These are phyloP conservation scores for Paragorgia papillata DNA, from an alignment of 92 coral and sea anemone species.

Conservation along the genomic window DNA sequence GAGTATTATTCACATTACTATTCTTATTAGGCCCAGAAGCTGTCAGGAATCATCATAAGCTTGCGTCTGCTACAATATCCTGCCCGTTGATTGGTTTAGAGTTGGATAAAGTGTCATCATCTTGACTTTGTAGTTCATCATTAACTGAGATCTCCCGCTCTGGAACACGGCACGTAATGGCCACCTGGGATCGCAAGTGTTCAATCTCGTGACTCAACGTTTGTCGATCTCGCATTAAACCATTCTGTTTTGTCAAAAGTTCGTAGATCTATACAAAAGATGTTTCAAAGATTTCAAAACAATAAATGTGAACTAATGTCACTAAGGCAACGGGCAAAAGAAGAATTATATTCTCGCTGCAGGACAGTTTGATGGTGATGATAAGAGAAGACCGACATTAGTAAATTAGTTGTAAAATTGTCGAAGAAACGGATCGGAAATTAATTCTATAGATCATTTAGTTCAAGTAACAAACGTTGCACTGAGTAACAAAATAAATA, in stretches of 20 bases:
- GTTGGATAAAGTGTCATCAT: not conserved
- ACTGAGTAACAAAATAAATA: too few relatives aligned
- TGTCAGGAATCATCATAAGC: too few relatives aligned
- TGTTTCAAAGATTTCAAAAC: not conserved
- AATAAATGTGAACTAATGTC: not conserved
- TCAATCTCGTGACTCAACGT: constrained; percentile 76
- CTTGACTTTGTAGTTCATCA: constrained; percentile 18
- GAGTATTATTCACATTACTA: too few relatives aligned
- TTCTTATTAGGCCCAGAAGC: too few relatives aligned
- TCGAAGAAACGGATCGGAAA: too few relatives aligned
- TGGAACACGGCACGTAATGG: not conserved
- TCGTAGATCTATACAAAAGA: constrained; percentile 69
- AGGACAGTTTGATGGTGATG: too few relatives aligned
- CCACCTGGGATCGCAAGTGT: constrained; percentile 54
- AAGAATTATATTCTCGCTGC: too few relatives aligned
- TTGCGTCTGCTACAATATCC: not conserved
- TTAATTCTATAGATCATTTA: too few relatives aligned
- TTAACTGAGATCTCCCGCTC: constrained; percentile 5
- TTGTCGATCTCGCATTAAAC: constrained; percentile 83
- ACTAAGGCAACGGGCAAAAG: too few relatives aligned
- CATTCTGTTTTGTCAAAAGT: constrained; percentile 73
- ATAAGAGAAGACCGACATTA: too few relatives aligned
- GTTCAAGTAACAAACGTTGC: too few relatives aligned
- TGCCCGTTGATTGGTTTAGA: constrained; percentile 14
- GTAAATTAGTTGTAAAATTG: too few relatives aligned